Conservation (phyloP, 2,888 invertebrate species). For the Epiperipatus broadwayi region DNA sequence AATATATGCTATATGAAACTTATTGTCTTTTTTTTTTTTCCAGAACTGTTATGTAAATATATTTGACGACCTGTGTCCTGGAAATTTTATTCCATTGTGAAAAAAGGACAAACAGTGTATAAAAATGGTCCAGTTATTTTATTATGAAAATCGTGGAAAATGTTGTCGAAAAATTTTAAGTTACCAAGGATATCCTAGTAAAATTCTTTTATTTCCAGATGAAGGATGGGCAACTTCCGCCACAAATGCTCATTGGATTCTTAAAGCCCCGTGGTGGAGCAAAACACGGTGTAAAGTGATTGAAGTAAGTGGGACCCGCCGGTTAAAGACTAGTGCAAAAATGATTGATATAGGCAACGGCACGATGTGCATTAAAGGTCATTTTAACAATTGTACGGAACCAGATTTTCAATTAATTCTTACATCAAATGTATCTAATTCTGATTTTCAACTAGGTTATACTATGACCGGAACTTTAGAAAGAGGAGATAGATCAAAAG, state of each 20-base stretch:
- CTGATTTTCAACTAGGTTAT: slow-evolving; percentile 75
- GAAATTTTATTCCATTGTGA: too few relatives aligned
- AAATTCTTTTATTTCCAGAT: slow-evolving; percentile 64
- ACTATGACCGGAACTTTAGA: slow-evolving; percentile 69
- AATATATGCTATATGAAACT: too few relatives aligned
- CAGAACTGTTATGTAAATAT: too few relatives aligned
- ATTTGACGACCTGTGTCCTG: too few relatives aligned
- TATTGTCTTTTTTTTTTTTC: too few relatives aligned
- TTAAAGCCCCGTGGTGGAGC: slow-evolving; percentile 71
- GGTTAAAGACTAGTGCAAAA: slow-evolving; percentile 53
- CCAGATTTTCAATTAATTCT: slow-evolving; percentile 58
- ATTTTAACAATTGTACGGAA: slow-evolving; percentile 48
- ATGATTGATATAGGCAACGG: slow-evolving; percentile 58
- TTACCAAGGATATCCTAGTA: slow-evolving; percentile 61
- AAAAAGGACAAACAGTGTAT: too few relatives aligned
- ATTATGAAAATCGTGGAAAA: slow-evolving; percentile 57
- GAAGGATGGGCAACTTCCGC: slow-evolving; percentile 75
- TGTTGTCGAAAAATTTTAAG: slow-evolving; percentile 59
- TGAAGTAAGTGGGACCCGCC: slow-evolving; percentile 56
- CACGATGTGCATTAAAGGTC: slow-evolving; percentile 58
- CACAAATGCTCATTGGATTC: slow-evolving; percentile 63
- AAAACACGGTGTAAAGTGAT: slow-evolving; percentile 60
- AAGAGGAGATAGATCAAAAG: slow-evolving; percentile 48
- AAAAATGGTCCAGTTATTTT: slow-evolving; percentile 44
- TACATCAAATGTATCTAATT: slow-evolving; percentile 61